Percentiles rank a stretch among this genome's conserved stretches.
Conservation (phyloP, 2,888 invertebrate genomes). For the Nebria salina region DNA sequence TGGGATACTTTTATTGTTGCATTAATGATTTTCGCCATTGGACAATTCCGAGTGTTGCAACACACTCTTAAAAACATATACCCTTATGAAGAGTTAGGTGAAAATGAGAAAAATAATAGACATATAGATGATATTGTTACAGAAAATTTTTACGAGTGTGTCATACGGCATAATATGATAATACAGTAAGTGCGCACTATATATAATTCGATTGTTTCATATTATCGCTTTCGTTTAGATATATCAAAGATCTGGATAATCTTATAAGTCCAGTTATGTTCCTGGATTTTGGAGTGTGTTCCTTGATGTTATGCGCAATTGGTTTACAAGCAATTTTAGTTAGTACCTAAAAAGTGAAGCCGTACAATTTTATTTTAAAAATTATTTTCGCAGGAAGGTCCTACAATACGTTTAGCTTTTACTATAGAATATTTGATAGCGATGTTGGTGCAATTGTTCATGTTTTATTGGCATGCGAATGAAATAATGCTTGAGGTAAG, state of each 20-base stretch:
- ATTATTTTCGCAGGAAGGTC: slow-evolving; percentile 47
- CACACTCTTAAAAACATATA: slow-evolving; percentile 33
- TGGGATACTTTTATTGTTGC: slow-evolving; percentile 46
- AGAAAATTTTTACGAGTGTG: slow-evolving; percentile 36
- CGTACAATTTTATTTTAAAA: too few species aligned
- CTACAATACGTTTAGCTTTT: slow-evolving; percentile 48
- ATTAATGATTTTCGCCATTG: slow-evolving; percentile 43
- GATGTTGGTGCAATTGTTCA: slow-evolving; percentile 63
- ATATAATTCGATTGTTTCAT: neutral
- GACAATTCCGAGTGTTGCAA: slow-evolving; percentile 46
- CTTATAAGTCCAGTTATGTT: slow-evolving; percentile 65
- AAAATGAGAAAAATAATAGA: neutral
- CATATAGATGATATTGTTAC: slow-evolving; percentile 15
- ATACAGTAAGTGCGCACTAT: slow-evolving; percentile 29
- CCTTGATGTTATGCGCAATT: slow-evolving; percentile 64
- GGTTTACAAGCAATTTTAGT: slow-evolving; percentile 60
- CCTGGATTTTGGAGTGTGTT: slow-evolving; percentile 64
- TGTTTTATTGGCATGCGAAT: slow-evolving; percentile 66
- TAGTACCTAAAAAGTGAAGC: neutral
- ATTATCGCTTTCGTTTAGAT: slow-evolving; percentile 56
- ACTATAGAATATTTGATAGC: slow-evolving; percentile 63
- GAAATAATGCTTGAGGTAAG: slow-evolving; percentile 61
- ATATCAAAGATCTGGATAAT: slow-evolving; percentile 59
- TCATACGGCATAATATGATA: slow-evolving; percentile 39
- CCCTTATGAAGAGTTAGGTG: slow-evolving; percentile 13